phyloP scores from a whole-genome alignment of 2,113 vertebrate species.

The Poicephalus meyeri region DNA sequence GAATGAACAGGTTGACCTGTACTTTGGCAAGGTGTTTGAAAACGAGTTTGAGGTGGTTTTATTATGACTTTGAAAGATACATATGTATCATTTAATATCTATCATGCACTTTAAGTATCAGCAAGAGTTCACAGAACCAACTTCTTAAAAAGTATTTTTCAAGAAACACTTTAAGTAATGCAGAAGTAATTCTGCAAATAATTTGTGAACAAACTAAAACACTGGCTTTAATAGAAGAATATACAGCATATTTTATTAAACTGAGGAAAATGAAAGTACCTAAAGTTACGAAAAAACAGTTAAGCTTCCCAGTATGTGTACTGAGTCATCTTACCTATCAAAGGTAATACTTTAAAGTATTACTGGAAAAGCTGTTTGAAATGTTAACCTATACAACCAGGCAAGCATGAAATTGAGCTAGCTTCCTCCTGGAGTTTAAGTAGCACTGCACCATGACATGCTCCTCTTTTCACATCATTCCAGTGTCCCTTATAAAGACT shows the following conservation, averaged over 20 bases:
- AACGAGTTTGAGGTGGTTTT: not conserved
- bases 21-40: not conserved
- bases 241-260: not conserved
- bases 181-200: not conserved
- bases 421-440: not conserved
- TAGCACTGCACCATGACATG: not conserved
- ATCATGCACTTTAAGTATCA: not conserved
- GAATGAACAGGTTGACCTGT: not conserved
- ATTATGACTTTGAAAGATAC: not conserved
- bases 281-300: not conserved
- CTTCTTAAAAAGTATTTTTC: not conserved
- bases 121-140: not conserved
- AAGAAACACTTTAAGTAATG: not conserved
- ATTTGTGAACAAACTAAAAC: not conserved
- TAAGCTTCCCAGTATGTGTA: not conserved
- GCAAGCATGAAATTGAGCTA: not conserved
- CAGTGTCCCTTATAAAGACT: not conserved
- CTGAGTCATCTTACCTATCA: not conserved
- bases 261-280: rapidly evolving
- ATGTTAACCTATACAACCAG: not conserved
- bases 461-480: not conserved
- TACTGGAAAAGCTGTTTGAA: not conserved
- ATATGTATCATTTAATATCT: not conserved
- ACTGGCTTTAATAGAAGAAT: not conserved
- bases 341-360: not conserved